A percentile compares a stretch with the other conserved stretches of the same genome.
Conservation (phyloP, 2,113 vertebrate species). For the Okapia johnstoni region DNA sequence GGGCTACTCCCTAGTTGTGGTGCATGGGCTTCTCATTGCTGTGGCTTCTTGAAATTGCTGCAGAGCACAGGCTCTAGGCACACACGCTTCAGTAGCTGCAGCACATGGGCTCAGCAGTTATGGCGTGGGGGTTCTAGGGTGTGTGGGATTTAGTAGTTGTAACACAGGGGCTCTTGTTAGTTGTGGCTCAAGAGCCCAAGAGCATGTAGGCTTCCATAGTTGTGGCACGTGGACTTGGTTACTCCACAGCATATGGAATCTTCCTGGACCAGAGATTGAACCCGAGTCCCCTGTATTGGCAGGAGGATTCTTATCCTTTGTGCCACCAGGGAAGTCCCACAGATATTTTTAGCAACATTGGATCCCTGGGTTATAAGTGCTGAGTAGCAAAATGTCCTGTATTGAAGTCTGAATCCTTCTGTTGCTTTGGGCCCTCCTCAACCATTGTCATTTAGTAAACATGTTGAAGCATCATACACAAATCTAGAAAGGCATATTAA, state of each 20-base stretch:
- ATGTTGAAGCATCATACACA: neutral
- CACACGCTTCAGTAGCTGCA: neutral
- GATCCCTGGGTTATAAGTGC: neutral
- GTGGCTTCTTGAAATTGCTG: neutral
- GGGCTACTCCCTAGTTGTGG: neutral
- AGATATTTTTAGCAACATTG: neutral
- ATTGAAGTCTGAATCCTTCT: neutral
- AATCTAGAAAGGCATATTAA: neutral
- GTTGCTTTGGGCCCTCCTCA: neutral
- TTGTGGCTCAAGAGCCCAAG: neutral
- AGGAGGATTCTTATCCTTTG: neutral
- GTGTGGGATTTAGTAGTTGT: neutral
- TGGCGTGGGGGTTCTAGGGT: neutral
- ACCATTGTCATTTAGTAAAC: neutral
- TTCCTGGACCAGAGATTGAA: neutral
- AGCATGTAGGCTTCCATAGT: neutral
- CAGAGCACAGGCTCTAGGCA: neutral
- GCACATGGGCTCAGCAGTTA: neutral
- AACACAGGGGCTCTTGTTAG: neutral
- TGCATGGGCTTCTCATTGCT: neutral
- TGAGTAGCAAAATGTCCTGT: neutral
- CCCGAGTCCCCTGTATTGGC: neutral
- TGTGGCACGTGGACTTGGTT: neutral
- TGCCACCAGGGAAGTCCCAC: neutral
- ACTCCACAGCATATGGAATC: neutral